Percentiles rank a stretch among this genome's conserved stretches.
These are phyloP conservation scores for Liasis olivaceus DNA, from an alignment of 2,797 vertebrate genomes.

Conservation along the genomic window DNA sequence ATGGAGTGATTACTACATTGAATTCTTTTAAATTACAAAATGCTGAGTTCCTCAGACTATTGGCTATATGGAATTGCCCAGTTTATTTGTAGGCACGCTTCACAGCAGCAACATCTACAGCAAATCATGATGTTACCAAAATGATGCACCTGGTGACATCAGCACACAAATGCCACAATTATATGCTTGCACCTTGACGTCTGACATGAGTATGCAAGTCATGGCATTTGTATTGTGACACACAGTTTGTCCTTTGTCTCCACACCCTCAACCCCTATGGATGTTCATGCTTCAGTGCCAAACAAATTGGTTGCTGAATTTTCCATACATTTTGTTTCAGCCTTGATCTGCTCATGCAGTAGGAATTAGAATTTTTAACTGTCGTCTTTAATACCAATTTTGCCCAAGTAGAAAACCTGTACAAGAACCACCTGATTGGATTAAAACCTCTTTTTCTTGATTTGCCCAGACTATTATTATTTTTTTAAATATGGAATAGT, in stretches of 20 bases:
- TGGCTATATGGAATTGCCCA: background rate
- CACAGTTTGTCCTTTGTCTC: background rate
- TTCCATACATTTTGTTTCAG: background rate
- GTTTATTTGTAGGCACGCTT: background rate
- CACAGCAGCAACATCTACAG: background rate
- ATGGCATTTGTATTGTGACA: background rate
- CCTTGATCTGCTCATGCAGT: background rate
- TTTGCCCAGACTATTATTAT: background rate
- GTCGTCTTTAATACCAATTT: background rate
- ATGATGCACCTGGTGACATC: background rate
- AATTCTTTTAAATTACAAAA: background rate
- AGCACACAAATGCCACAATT: background rate
- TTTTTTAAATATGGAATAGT: background rate
- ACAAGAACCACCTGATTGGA: background rate
- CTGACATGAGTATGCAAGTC: background rate
- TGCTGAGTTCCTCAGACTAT: background rate
- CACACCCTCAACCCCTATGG: background rate
- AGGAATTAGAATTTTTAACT: background rate
- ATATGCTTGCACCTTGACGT: background rate
- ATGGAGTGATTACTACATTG: background rate
- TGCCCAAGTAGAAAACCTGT: background rate
- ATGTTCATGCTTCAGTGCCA: background rate
- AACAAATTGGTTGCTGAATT: background rate
- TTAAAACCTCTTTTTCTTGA: background rate
- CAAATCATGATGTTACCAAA: background rate